Evolutionary conservation across 2,888 invertebrate species (phyloP).

Genomic region (Hyles lineata): DNA sequence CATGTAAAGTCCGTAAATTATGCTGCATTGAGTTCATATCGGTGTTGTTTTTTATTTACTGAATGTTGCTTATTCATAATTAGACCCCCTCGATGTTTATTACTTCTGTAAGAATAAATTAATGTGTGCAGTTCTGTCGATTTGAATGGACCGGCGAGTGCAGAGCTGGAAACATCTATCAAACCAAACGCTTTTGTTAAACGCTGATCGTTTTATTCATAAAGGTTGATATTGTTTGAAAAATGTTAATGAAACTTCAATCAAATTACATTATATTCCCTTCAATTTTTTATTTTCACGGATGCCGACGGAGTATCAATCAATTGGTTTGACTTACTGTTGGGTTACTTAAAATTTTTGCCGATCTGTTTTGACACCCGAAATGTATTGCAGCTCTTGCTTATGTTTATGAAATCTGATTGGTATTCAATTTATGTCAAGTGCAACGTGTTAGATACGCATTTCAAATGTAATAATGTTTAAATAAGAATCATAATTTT

Average conservation of each 20-base stretch:
- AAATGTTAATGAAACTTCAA: constrained; percentile 46
- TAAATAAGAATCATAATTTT: too few species aligned
- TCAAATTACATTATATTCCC: constrained; percentile 31
- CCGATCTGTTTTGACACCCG: constrained; percentile 19
- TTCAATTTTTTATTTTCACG: constrained; percentile 18
- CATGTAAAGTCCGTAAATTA: constrained; percentile 84
- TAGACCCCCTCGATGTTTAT: constrained; percentile 82
- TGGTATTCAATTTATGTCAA: not conserved
- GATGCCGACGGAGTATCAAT: constrained; percentile 20
- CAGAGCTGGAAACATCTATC: constrained; percentile 54
- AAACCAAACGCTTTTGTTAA: constrained; percentile 47
- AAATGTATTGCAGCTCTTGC: not conserved
- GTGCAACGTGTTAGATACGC: too few species aligned
- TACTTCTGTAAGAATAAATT: constrained; percentile 80
- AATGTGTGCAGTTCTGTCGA: constrained; percentile 66
- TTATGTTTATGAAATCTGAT: not conserved
- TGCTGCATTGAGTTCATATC: constrained; percentile 81
- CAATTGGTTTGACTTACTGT: constrained; percentile 23
- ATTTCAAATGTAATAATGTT: too few species aligned
- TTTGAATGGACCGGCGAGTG: constrained; percentile 60
- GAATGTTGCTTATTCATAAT: constrained; percentile 82
- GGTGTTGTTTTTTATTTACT: constrained; percentile 75
- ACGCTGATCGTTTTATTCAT: constrained; percentile 49
- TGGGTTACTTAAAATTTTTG: constrained; percentile 14
- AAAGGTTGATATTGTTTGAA: constrained; percentile 46